phyloP scores from a whole-genome alignment of 1,140 invertebrate genomes.

The Neodiprion pinetum region DNA sequence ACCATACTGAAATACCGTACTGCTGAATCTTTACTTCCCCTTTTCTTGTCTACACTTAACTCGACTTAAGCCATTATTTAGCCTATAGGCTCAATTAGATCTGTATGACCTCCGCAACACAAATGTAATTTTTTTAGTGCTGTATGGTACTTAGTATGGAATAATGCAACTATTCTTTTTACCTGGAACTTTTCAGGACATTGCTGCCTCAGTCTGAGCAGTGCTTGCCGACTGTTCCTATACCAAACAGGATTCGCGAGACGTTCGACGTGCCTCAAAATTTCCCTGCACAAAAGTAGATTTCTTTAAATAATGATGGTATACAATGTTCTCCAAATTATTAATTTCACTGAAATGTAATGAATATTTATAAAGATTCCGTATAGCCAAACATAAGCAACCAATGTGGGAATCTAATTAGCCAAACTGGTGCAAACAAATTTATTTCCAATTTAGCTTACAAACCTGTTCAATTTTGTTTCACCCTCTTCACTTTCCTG shows the following conservation, averaged over 20 bases:
- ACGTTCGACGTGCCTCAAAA: constrained; percentile 70
- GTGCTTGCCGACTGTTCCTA: constrained; percentile 70
- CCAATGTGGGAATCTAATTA: too few relatives aligned
- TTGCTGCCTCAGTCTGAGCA: constrained; percentile 85
- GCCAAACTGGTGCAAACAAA: neutral
- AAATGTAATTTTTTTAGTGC: too few relatives aligned
- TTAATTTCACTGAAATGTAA: neutral
- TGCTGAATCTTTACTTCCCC: too few relatives aligned
- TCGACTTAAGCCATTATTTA: too few relatives aligned
- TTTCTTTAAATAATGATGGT: neutral
- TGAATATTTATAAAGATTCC: neutral
- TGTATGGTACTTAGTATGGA: too few relatives aligned
- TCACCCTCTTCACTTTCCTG: constrained; percentile 42
- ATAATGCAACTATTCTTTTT: constrained; percentile 13
- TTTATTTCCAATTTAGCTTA: neutral
- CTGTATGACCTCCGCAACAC: too few relatives aligned
- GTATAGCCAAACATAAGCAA: too few relatives aligned
- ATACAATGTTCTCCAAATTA: neutral
- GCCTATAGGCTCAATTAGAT: too few relatives aligned
- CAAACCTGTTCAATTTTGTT: constrained; percentile 47
- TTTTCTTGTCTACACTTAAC: too few relatives aligned
- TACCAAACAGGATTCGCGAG: constrained; percentile 74
- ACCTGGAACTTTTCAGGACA: constrained; percentile 71
- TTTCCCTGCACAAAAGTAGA: constrained; percentile 53
- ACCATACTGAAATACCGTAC: too few relatives aligned